Evolutionary conservation across 2,113 vertebrate species (phyloP).

Genomic region (Nothobranchius kuhntae): DNA sequence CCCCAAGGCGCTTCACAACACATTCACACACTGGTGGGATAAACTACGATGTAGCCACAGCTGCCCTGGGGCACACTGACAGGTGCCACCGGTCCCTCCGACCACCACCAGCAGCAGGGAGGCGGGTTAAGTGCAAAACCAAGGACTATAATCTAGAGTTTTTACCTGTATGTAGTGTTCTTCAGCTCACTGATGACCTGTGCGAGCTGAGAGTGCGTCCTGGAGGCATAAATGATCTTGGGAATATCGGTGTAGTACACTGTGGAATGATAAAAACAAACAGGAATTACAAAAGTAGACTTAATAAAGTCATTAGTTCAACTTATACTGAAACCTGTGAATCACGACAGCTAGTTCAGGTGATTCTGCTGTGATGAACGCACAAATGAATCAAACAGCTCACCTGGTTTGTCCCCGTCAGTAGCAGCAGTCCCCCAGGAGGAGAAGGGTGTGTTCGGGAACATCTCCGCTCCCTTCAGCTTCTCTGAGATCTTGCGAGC

Average conservation of each 20-base stretch:
- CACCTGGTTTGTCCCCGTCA: constrained; percentile 77
- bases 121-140: no score
- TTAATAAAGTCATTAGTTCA: no score
- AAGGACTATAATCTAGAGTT: no score
- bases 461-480: constrained; percentile 77
- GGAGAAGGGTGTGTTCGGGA: constrained; percentile 66
- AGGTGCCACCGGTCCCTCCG: no score
- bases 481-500: constrained; percentile 83
- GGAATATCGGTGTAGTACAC: constrained; percentile 89
- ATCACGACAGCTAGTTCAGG: background rate
- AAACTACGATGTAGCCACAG: no score
- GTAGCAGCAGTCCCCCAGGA: constrained; percentile 83
- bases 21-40: no score
- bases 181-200: constrained; percentile 91
- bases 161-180: constrained; percentile 90
- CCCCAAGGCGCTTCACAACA: no score
- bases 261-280: constrained; percentile 49
- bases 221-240: constrained; percentile 95
- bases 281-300: background rate
- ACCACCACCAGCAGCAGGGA: no score
- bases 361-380: background rate
- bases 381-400: background rate
- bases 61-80: no score
- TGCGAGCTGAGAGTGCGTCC: constrained; percentile 94
- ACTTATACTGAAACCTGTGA: no score